Evolutionary conservation across 2,888 invertebrate genomes (phyloP), one percentile per base, ranked within the genome.

Genomic region (Drosophila fungiperda): DNA sequence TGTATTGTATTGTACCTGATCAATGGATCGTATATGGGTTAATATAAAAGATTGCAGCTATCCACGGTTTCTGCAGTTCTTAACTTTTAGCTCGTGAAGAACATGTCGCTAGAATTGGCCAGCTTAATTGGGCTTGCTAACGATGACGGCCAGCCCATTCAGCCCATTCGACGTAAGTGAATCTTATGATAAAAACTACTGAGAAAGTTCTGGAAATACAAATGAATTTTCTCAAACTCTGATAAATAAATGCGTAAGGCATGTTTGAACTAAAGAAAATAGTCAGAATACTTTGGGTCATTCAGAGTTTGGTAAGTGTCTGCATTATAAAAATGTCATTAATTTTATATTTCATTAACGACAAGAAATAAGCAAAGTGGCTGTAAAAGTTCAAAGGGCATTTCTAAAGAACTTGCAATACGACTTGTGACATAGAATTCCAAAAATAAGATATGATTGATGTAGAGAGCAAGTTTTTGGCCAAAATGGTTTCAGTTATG

Each of bases 41-140:
- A 23, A 29, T 71, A 67, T 78, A 82, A 66, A 84, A 77, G 15
- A 35, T 63, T 48, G 61, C 52, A 55, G 61, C 50, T 58, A 67
- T 57, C 63, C 23, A 48, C 15, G 12, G 36, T 23, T 64, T 63
- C 48, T 26, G 63, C 33, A 45, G 29, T 35, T 26, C 33, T 32
- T 1, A 8, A 26, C 49, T 55, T n/a, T 15, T 20, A 33, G 6
- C 32, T 33, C 29, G 52, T 26, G n/a, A 35, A 29, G 45, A 67
- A 64, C 45, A 78, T 78, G 80, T 68, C 71, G 11, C 62, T 75
- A 20, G 48, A 75, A 26, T 66, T 82, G 68, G 83, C 78, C 33
- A 67, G 40, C 29, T 54, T 85, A 40, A 45, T 85, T 5, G 83
- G 72, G 15, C 70, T 83, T 23, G 63, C 69, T 45, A 40, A 42